Base-by-base conservation (phyloP, 2,797 vertebrate species). In the Onychomys leucogaster region DNA sequence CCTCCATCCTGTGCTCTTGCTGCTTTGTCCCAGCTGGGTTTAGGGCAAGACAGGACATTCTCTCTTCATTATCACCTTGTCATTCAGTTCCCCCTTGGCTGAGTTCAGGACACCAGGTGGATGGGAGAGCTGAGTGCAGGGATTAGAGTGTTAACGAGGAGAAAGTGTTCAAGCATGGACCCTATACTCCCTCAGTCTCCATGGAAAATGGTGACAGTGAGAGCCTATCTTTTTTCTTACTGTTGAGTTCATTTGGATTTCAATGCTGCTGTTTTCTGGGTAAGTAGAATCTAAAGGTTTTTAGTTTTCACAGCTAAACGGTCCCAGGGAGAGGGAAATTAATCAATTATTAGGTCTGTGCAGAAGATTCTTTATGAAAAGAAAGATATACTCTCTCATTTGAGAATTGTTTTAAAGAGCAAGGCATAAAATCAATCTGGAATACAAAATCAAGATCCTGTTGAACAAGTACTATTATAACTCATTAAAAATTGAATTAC, bases 51-150 rank as follows among this genome's bases (percentile, higher is more conserved):
- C 41, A 91, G 95, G 75, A 61, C 81, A 52, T 92, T 92, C 90
- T 89, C 84, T 96, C 73, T 92, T 97, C 94, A 94, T 97, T 97
- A 96, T 95, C 97, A 96, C 92, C 85, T 95, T 86, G 43, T 91
- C 94, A 90, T 75, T 96, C 77, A 57, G 88, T 76, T 94, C 71
- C 81, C 43, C 63, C 89, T 93, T 84, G 80, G 92, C 93, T 92
- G 92, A 67, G 85, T 37, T 55, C 16, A 6, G 97, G 95, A 94
- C 92, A 83, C 14, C 0, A 96, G 95, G 88, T 96, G 75, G 82
- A 34, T 52, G 88, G 63, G 2, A 0, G 65, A 91, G 80, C 95
- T 43, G 49, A 97, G 57, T 23, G 21, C 23, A 41, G 90, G 49
- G 84, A 75, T 49, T 29, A 9, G 96, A 86, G 97, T 95, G 92